Percentiles rank a stretch among this genome's conserved stretches.
Evolutionary conservation across 2,888 invertebrate genomes (phyloP).

Genomic region (Lampropteryx suffumata): DNA sequence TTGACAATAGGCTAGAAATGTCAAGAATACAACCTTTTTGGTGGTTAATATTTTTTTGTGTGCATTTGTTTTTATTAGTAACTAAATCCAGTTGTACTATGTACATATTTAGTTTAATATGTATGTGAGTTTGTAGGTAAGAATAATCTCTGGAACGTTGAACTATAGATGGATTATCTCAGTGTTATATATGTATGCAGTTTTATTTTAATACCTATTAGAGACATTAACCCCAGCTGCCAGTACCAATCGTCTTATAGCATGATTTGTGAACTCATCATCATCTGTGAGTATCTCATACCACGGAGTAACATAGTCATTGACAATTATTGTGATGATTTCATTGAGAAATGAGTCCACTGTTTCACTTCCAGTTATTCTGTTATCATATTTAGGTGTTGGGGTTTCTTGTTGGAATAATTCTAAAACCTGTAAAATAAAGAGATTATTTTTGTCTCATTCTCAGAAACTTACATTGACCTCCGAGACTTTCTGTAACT

Average conservation of each 20-base stretch:
- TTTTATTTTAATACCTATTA: conserved; percentile 79
- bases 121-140: no score
- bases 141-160: no score
- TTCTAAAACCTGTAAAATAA: conserved; percentile 59
- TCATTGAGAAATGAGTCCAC: conserved; percentile 94
- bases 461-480: no score
- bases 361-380: conserved; percentile 92
- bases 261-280: conserved; percentile 86
- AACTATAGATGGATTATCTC: no score
- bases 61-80: no score
- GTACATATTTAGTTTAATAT: no score
- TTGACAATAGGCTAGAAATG: no score
- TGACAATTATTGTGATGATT: conserved; percentile 90
- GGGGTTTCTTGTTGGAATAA: conserved; percentile 54
- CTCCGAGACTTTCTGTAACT: no score
- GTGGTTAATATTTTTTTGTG: no score
- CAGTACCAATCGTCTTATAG: conserved; percentile 87
- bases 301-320: conserved; percentile 92
- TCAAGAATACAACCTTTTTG: no score
- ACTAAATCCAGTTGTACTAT: no score
- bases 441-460: not conserved
- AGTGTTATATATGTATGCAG: not conserved
- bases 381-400: conserved; percentile 66
- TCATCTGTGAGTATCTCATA: conserved; percentile 86
- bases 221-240: conserved; percentile 85